phyloP scores from a whole-genome alignment of 2,888 invertebrate genomes.

The Petrolisthes manimaculis region DNA sequence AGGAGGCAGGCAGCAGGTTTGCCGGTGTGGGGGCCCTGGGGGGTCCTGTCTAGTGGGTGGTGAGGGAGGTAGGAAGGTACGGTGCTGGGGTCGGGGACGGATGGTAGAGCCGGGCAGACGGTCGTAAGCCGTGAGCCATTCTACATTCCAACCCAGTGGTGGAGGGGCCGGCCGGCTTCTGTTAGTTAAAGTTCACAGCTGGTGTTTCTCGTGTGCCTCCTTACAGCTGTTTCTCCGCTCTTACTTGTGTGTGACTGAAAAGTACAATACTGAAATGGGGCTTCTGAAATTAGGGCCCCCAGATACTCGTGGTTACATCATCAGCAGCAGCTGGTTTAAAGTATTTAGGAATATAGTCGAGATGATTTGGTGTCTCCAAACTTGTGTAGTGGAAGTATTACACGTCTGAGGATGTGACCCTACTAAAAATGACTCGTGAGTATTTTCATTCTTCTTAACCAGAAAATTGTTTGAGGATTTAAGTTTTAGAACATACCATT shows the following conservation, averaged over 20 bases:
- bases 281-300: background rate
- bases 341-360: background rate
- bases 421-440: slow-evolving; percentile 37
- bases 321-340: background rate
- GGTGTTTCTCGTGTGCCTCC: background rate
- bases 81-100: slow-evolving; percentile 12
- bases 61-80: background rate
- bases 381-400: background rate
- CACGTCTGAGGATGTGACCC: slow-evolving; percentile 32
- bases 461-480: no score
- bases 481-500: no score
- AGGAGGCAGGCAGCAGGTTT: background rate
- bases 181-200: slow-evolving; percentile 4
- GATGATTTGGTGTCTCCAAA: background rate
- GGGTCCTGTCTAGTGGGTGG: background rate
- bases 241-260: background rate
- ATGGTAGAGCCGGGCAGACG: slow-evolving; percentile 23
- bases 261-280: background rate
- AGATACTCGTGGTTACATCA: background rate
- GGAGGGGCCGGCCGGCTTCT: slow-evolving; percentile 39
- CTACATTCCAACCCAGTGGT: slow-evolving; percentile 51
- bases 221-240: background rate
- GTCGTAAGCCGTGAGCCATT: slow-evolving; percentile 59
- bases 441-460: background rate
- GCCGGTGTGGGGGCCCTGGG: slow-evolving; percentile 8